A percentile compares a stretch with the other conserved stretches of the same genome.
phyloP scores from a whole-genome alignment of 1,140 invertebrate species.

The Hycleus cichorii region DNA sequence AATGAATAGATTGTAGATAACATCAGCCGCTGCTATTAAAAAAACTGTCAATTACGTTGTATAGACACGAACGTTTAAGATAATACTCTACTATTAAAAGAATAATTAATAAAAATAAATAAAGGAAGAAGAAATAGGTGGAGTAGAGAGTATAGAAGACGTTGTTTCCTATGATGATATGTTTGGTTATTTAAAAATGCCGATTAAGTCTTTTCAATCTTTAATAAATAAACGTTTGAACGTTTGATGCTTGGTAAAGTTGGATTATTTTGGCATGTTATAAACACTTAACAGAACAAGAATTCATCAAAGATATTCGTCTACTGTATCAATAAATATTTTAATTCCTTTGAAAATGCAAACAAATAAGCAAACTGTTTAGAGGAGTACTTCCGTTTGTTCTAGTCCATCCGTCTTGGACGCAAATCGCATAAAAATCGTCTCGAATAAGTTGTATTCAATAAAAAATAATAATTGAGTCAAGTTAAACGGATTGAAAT shows the following conservation, averaged over 20 bases:
- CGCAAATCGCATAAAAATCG: no score
- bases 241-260: conserved; percentile 24
- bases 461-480: no score
- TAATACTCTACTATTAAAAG: no score
- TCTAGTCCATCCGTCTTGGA: no score
- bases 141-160: conserved; percentile 7
- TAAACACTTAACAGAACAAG: conserved; percentile 35
- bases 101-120: no score
- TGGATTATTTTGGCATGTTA: conserved; percentile 32
- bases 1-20: conserved; percentile 6
- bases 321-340: conserved; percentile 37
- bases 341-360: conserved; percentile 34
- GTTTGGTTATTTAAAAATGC: conserved; percentile 36
- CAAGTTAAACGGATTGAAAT: no score
- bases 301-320: conserved; percentile 32
- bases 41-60: conserved; percentile 7
- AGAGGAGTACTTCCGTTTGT: no score
- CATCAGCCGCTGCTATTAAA: conserved; percentile 3
- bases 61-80: background rate
- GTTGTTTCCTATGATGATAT: conserved; percentile 19
- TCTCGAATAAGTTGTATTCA: no score
- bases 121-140: no score
- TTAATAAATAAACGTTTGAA: conserved; percentile 31
- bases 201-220: conserved; percentile 37
- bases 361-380: conserved; percentile 18